Conservation (phyloP, 2,113 vertebrate genomes). For the Elgaria multicarinata region DNA sequence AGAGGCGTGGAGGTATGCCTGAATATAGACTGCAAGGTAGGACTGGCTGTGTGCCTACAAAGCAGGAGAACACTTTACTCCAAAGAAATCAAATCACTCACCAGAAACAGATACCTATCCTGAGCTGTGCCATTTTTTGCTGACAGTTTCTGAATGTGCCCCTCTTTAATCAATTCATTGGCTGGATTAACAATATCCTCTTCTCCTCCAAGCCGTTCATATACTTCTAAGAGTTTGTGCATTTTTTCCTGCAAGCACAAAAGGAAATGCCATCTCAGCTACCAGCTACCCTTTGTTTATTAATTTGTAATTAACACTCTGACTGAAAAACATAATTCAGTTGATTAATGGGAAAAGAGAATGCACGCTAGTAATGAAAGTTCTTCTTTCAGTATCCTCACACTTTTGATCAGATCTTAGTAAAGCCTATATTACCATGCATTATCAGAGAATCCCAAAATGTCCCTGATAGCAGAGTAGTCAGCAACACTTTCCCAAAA, state of each 20-base stretch:
- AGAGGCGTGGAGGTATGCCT: background rate
- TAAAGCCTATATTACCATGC: background rate
- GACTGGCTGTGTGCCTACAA: background rate
- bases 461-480: background rate
- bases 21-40: background rate
- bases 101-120: slow-evolving; percentile 96
- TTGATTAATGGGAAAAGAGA: background rate
- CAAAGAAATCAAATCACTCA: slow-evolving; percentile 70
- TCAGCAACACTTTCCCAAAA: background rate
- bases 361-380: background rate
- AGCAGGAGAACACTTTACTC: background rate
- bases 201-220: slow-evolving; percentile 93
- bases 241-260: slow-evolving; percentile 90
- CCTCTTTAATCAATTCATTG: slow-evolving; percentile 97
- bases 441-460: background rate
- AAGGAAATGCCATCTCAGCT: background rate
- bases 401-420: background rate
- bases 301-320: background rate
- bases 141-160: slow-evolving; percentile 95
- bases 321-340: background rate
- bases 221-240: slow-evolving; percentile 96
- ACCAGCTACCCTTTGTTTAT: background rate
- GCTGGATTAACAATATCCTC: slow-evolving; percentile 98
- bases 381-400: background rate
- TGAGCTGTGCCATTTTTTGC: slow-evolving; percentile 94